Base-by-base conservation (phyloP, 2,888 invertebrate genomes). In the Apodemia zela region DNA sequence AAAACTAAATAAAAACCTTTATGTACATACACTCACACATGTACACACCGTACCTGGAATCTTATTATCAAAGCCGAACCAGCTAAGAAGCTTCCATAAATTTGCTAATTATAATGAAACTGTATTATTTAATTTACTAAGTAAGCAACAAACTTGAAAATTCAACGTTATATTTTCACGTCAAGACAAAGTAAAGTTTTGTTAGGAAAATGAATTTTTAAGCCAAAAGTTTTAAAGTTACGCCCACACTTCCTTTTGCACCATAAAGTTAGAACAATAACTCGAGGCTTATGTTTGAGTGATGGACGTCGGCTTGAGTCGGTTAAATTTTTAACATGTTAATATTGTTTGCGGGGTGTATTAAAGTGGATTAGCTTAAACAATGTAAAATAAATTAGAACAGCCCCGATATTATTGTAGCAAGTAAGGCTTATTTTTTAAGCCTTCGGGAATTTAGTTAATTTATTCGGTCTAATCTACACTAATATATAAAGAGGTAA, bases 131-230 rank as follows among this genome's bases (percentile, higher is more conserved):
- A 47, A 47, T 47, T 8, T 17, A 47, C 47, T 3, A 47, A 47
- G 47, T 47, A 47, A 47, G 17, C 47, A 47, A 45, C 47, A 47
- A 47, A 47, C 47, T n/a, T 47, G 3, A 17, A 47, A 47, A 17
- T 47, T 47, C 47, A 47, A 47, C 17, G 57, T 25, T 1, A 57
- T 25, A 57, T 29, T n/a, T 57, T 57, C 29, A 57, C 57, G 29
- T 57, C 57, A 57, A 54, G 29, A 6, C 29, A n/a, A 8, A 25
- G 29, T n/a, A 13, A 57, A 57, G 25, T 57, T 54, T 57, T 57
- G 25, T 25, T 57, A 25, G 25, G 57, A 57, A 57, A 57, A 57
- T 29, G 57, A 57, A 57, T 57, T 57, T 57, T 57, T 57, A 57
- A 57, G 21, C 29, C 57, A 25, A 29, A 57, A 57, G 57, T 57